Conservation (phyloP, 2,888 invertebrate genomes). For the Thereva unica region DNA sequence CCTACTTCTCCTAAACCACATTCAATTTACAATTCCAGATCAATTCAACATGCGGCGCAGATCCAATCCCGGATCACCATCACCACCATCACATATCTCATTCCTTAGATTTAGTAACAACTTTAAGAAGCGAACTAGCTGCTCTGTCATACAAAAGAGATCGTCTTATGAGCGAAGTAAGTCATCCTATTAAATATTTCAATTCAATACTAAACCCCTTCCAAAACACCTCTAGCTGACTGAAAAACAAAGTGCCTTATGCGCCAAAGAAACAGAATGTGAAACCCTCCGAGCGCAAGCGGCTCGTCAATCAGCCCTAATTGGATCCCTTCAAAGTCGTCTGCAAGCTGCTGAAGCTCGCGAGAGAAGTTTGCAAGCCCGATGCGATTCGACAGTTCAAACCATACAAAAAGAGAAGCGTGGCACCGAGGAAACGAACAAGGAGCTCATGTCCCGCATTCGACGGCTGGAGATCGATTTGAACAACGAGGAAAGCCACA, state of each 20-base stretch:
- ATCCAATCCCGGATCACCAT: slow-evolving; percentile 45
- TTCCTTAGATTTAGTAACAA: slow-evolving; percentile 71
- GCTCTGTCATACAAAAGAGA: slow-evolving; percentile 83
- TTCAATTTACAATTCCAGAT: slow-evolving; percentile 48
- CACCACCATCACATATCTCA: slow-evolving; percentile 38
- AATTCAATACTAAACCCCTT: not conserved
- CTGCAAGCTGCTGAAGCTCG: slow-evolving; percentile 78
- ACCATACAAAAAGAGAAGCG: slow-evolving; percentile 75
- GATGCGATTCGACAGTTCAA: slow-evolving; percentile 70
- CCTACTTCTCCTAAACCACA: too few relatives aligned
- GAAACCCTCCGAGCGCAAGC: slow-evolving; percentile 84
- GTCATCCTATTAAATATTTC: slow-evolving; percentile 28
- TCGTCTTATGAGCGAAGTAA: slow-evolving; percentile 75
- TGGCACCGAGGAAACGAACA: slow-evolving; percentile 73
- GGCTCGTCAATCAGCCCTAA: slow-evolving; percentile 79
- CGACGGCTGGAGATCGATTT: slow-evolving; percentile 74
- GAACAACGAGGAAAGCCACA: slow-evolving; percentile 73
- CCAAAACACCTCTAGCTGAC: slow-evolving; percentile 61
- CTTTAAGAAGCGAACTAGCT: slow-evolving; percentile 80
- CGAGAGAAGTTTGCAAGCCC: slow-evolving; percentile 70
- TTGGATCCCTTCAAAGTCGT: slow-evolving; percentile 77
- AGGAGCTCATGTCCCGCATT: slow-evolving; percentile 75
- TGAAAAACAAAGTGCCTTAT: slow-evolving; percentile 71
- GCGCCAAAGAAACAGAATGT: slow-evolving; percentile 74
- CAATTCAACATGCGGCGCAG: slow-evolving; percentile 48